Evolutionary conservation across 2,113 vertebrate genomes (phyloP), one percentile per base, ranked within the genome.

Genomic region (Notothenia rossii): DNA sequence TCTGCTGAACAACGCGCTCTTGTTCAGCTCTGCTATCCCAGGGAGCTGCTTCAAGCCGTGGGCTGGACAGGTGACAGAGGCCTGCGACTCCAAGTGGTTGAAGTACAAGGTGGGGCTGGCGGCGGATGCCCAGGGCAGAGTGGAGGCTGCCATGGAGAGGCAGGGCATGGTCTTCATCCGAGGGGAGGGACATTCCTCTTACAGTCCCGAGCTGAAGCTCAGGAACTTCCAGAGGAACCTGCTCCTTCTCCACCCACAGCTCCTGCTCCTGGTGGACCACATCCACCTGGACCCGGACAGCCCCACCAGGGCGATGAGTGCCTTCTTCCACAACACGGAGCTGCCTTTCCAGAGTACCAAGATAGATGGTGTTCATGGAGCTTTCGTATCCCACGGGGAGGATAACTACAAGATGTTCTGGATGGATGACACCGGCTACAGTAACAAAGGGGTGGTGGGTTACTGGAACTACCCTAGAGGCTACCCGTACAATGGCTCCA

Each of bases 271-370:
- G 0, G 96, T 99, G 49, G 98, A 99, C 88, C 96, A 98, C 82
- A 95, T 99, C 66, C 95, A 96, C 43, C 88, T 99, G 56, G 95
- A 97, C 46, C 86, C 95, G 7, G 95, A 95, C 70, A 98, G 98
- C 82, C 94, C 95, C 0, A 79, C 96, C 61, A 88, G 94, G 87
- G 94, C 93, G 51, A 95, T 95, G 0, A 96, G 97, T 0, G 95
- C 96, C 87, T 99, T 98, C 93, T 99, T 99, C 84, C 97, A 99
- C 93, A 99, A 99, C 84, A 97, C 96, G 18, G 97, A 99, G 45
- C 84, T 96, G 59, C 96, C 97, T 17, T 99, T 99, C 83, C 96
- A 96, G 84, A 92, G 95, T 54, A 95, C 94, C 0, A 91, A 93
- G 33, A 89, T 95, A 3, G 96, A 97, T 5, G 95, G 95, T 0